Base-by-base conservation (phyloP, 2,888 invertebrate genomes). In the Morinoia aosen region DNA sequence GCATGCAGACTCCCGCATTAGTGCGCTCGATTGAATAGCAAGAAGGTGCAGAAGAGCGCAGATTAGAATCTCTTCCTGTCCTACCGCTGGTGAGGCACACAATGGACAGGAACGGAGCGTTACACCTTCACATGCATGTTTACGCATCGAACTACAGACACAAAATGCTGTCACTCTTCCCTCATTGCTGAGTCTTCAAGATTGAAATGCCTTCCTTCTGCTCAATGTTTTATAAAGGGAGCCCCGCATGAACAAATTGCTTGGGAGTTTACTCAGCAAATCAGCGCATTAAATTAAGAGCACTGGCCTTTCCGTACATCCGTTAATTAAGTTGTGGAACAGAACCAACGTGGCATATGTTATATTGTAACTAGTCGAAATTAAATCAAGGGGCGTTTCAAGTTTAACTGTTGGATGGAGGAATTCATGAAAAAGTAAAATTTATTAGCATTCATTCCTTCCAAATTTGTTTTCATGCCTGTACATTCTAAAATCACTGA, bases 1-100 rank as follows among this genome's bases (percentile, higher is more conserved):
- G 76, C 76, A 76, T 76, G 76, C 76, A 76, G 76, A 76, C 25
- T 76, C 76, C 76, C 76, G 33, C 76, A 76, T 76, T 76, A 76
- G 76, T 76, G 76, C 16, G 33, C 76, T 76, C 76, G 33, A 76
- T 76, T 76, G 76, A 76, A 76, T 10, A 76, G 76, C 76, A 76
- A 76, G 76, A 76, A 33, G 33, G 61, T 61, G 61, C 61, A 61
- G 61, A 61, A 16, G 76, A 76, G 33, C 76, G 25, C 76, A 76
- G 33, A 76, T 76, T 76, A 76, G 25, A 76, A 76, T 76, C 33
- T 76, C 76, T 61, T 61, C 14, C 61, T 61, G 61, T 61, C 61
- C 25, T 76, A 76, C 76, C 76, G 25, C 76, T 19, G 76, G 16
- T 33, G 14, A 76, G 76, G 76, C 76, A 3, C 76, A 76, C 25